Evolutionary conservation across 2,797 vertebrate genomes (phyloP).

Genomic region (Ispidina picta): DNA sequence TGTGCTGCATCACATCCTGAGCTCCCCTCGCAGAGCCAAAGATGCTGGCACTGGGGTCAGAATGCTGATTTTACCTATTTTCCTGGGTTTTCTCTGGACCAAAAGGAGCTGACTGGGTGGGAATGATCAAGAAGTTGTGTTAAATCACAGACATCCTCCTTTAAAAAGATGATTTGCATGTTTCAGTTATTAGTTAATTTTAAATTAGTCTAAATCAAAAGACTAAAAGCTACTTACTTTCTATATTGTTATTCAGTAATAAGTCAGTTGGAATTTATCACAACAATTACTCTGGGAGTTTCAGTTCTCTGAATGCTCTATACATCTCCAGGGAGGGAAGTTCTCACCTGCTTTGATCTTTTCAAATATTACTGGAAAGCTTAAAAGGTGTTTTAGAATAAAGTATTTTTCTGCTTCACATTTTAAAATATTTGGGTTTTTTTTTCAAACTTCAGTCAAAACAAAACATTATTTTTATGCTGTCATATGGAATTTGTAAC

Average conservation of each 20-base stretch:
- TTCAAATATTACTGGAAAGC: neutral
- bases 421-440: rapidly evolving
- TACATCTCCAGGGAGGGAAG: neutral
- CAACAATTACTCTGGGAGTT: neutral
- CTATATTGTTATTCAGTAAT: neutral
- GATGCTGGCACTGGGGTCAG: rapidly evolving
- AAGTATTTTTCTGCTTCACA: neutral
- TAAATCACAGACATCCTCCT: neutral
- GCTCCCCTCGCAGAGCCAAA: neutral
- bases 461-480: neutral
- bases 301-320: neutral
- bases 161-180: neutral
- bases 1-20: rapidly evolving
- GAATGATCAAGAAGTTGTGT: neutral
- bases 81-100: neutral
- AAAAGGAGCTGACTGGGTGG: neutral
- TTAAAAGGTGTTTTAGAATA: neutral
- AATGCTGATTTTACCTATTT: neutral
- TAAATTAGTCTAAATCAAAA: neutral
- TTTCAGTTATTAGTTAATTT: neutral
- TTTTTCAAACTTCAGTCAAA: neutral
- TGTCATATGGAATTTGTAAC: neutral
- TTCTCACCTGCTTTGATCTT: neutral
- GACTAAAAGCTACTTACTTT: neutral
- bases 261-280: neutral